Base-by-base conservation (phyloP, 1,140 invertebrate species). In the Cydia pomonella region DNA sequence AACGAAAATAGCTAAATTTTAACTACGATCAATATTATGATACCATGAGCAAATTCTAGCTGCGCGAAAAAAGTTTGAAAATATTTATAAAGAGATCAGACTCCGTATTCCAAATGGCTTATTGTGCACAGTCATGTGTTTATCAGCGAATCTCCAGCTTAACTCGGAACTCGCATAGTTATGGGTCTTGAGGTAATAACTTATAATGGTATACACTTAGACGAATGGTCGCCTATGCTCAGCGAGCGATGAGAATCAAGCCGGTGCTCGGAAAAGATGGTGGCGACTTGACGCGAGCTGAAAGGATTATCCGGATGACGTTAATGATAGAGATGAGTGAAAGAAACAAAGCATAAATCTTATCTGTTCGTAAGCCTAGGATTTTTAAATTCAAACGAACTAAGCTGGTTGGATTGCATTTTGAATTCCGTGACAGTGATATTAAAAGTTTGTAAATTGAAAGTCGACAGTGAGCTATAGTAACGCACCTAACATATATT, bases 271-370 rank as follows among this genome's bases (percentile, higher is more conserved):
- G 53, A 2, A 50, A 59, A 59, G 53, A 59, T 23, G 53, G 53
- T 23, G 53, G 53, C 53, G 21, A 59, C 53, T 59, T 59, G 53
- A 59, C 53, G 53, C 53, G 16, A 23, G 53, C 53, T 59, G 53
- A 59, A 59, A 59, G 53, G 53, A 59, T 59, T 59, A 59, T 23
- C 53, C 53, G 53, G 53, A 59, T 59, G 53, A 59, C 53, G 18
- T 21, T 59, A 59, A 59, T 59, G 53, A 59, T 21, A 59, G 18
- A 12, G 53, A 59, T 59, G 53, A 59, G 53, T 59, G 21, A 59
- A 59, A 23, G 53, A 59, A 59, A 59, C 53, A 59, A 59, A 59
- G 23, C 21, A 23, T 59, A 23, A 59, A 0, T 59, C 21, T 23
- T 59, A 59, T 59, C 53, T 23, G 53, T 50, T 50, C 6, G 47